Evolutionary conservation across 2,888 invertebrate species (phyloP), one percentile per base, ranked within the genome.

Genomic region (Glomeris marginata): DNA sequence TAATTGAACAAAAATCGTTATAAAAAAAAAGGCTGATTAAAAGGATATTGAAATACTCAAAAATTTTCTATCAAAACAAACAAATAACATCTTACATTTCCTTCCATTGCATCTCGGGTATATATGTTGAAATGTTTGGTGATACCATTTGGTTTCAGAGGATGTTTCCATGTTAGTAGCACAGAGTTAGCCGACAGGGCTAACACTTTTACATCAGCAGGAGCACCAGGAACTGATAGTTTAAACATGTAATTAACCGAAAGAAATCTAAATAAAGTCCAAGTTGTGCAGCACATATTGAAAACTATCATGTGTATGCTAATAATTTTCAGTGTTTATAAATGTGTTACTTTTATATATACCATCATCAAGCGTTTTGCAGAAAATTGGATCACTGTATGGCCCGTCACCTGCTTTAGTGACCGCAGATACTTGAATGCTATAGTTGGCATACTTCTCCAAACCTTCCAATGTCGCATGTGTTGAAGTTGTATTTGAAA

Each of bases 331-430:
- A 11, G 37, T 20, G 2, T 20, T 37, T 37, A 46, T 37, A 13
- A 3, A n/a, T 41, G 11, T 41, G 11, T 42, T n/a, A 20, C 2
- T 20, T 38, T 5, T 38, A 38, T 6, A 36, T 15, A 68, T 68
- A 90, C 91, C 86, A 68, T 94, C 94, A 71, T 92, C 91, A 72
- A 90, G 87, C 45, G 92, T 94, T 71, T 84, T 84, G 66, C 92
- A 90, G 67, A 87, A 87, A 59, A 92, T 86, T 6, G 86, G 82
- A 16, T 76, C 74, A 58, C 84, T 82, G 58, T 87, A 78, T 40
- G 90, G 91, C 54, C 94, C 94, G 66, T 94, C 92, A 10, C 94
- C 95, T 56, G 91, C 92, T 51, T 90, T 83, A 3, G 94, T 94
- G 61, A 84, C 92, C 15, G 94, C 92, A 59, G 92, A 71, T 34